These are phyloP conservation scores for Hyles lineata DNA, from an alignment of 2,888 invertebrate species.

Conservation along the genomic window DNA sequence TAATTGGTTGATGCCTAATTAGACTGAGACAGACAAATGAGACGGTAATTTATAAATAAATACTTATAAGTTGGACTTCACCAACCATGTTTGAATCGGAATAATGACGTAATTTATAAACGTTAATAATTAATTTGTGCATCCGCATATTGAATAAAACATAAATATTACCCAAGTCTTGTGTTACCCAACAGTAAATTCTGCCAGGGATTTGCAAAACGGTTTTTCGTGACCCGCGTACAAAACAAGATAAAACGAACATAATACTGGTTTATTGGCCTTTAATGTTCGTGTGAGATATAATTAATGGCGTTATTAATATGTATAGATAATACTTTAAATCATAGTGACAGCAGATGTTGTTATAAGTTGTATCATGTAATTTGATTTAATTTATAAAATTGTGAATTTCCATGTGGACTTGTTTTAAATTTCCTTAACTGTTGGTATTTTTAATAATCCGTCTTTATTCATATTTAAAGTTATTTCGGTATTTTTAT, in stretches of 20 bases:
- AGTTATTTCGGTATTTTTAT: not conserved
- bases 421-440: no score
- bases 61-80: no score
- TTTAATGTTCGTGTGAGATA: not conserved
- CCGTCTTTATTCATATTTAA: not conserved
- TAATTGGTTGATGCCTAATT: no score
- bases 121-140: not conserved
- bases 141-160: not conserved
- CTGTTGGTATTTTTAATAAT: not conserved
- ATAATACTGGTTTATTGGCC: not conserved
- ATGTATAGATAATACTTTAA: not conserved
- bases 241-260: not conserved
- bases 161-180: not conserved
- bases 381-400: no score
- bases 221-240: slow-evolving; percentile 2
- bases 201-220: not conserved
- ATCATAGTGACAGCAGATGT: not conserved
- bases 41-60: no score
- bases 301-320: not conserved
- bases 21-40: no score
- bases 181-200: not conserved
- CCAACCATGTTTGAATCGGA: no score
- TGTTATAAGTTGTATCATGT: no score
- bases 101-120: not conserved
- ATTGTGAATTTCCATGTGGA: no score